Conservation (phyloP, 2,888 invertebrate species). For the Plagodis pulveraria region DNA sequence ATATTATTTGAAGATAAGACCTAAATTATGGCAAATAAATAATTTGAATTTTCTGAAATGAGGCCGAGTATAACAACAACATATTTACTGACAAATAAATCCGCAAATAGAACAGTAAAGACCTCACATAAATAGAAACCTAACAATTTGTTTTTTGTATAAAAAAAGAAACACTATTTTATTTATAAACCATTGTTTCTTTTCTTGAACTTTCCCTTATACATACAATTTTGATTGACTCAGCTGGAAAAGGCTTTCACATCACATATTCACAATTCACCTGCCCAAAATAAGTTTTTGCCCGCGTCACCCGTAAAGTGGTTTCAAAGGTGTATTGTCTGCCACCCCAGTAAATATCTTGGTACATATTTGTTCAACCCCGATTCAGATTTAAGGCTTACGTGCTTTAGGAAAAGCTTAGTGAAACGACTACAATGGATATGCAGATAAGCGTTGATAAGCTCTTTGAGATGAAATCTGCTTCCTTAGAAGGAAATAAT, state of each 20-base stretch:
- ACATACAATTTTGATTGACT: background rate
- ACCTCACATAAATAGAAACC: too few relatives aligned
- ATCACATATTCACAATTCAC: background rate
- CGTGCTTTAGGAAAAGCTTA: conserved; percentile 1
- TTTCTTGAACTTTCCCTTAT: too few relatives aligned
- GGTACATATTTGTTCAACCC: conserved; percentile 4
- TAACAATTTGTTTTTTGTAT: too few relatives aligned
- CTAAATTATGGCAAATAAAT: too few relatives aligned
- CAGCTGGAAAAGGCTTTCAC: background rate
- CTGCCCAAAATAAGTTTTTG: conserved; percentile 1
- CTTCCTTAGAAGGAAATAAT: background rate
- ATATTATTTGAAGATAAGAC: too few relatives aligned
- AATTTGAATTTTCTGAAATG: too few relatives aligned
- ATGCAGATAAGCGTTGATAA: background rate
- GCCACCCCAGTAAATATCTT: conserved; percentile 4
- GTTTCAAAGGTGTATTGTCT: conserved; percentile 1
- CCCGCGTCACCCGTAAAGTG: conserved; percentile 1
- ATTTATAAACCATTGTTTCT: too few relatives aligned
- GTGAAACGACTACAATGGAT: background rate
- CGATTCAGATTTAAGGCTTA: background rate
- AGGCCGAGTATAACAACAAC: too few relatives aligned
- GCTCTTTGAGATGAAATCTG: background rate
- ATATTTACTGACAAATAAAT: too few relatives aligned
- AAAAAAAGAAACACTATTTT: too few relatives aligned
- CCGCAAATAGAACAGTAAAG: too few relatives aligned